Conservation (phyloP, 2,113 vertebrate genomes). For the Merops nubicus region DNA sequence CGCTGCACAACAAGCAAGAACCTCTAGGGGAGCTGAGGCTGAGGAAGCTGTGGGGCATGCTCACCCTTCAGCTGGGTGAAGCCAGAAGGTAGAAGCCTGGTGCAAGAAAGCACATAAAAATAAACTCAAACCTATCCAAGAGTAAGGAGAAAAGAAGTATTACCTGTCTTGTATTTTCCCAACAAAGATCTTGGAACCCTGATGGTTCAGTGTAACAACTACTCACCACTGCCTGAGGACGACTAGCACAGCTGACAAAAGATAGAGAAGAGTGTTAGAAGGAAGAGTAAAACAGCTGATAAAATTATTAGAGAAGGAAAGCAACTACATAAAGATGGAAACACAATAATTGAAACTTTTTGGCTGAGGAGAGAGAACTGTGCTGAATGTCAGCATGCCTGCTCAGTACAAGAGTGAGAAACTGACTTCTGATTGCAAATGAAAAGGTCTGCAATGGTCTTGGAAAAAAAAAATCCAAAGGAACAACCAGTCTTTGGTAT, state of each 20-base stretch:
- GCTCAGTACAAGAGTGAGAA: neutral
- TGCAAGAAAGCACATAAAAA: neutral
- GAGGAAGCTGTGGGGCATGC: fast-evolving
- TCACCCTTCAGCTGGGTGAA: neutral
- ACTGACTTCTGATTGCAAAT: neutral
- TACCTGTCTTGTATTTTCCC: neutral
- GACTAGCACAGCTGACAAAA: neutral
- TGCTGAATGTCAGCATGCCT: neutral
- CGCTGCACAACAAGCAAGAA: neutral
- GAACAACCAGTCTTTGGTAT: neutral
- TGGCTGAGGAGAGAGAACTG: neutral
- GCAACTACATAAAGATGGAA: neutral
- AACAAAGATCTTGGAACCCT: neutral
- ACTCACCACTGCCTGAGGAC: neutral
- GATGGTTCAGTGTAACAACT: neutral
- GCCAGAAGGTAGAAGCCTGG: neutral
- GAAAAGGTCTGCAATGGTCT: neutral
- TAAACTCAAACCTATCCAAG: neutral
- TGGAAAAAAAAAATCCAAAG: neutral
- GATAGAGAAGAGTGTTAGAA: neutral
- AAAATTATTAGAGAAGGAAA: neutral
- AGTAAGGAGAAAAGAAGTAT: neutral
- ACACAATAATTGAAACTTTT: neutral
- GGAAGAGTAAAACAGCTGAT: neutral
- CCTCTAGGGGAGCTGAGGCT: fast-evolving